Percentiles rank a stretch among this genome's conserved stretches.
Conservation (phyloP, 1,140 invertebrate genomes). For the Proales similis region DNA sequence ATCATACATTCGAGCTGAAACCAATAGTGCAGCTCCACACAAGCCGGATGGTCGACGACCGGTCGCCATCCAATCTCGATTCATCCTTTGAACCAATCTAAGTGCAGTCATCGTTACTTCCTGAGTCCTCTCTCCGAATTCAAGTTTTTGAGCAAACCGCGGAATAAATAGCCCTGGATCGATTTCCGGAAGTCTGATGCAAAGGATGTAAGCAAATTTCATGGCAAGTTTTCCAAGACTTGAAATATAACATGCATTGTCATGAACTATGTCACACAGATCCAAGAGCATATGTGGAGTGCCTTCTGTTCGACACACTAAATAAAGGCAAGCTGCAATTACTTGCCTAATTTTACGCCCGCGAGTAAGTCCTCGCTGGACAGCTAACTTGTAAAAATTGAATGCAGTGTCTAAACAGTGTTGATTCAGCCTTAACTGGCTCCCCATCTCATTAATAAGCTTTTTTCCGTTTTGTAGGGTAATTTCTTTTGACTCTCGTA, state of each 20-base stretch:
- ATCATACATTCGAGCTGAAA: constrained; percentile 83
- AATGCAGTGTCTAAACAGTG: constrained; percentile 23
- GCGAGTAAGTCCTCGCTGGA: constrained; percentile 67
- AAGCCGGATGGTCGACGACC: constrained; percentile 88
- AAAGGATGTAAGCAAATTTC: constrained; percentile 74
- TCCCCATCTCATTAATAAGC: constrained; percentile 33
- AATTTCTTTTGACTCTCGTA: constrained; percentile 25
- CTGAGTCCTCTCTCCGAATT: constrained; percentile 82
- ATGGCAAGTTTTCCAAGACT: constrained; percentile 47
- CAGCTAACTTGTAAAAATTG: constrained; percentile 87
- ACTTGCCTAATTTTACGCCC: constrained; percentile 83
- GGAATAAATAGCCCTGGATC: constrained; percentile 91
- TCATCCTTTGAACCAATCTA: constrained; percentile 89
- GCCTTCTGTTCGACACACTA: constrained; percentile 85
- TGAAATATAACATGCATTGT: constrained; percentile 40
- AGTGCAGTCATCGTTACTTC: constrained; percentile 89
- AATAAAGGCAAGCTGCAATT: constrained; percentile 92
- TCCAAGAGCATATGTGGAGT: constrained; percentile 93
- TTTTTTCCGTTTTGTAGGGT: constrained; percentile 21
- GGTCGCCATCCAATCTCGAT: constrained; percentile 90
- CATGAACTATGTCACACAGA: constrained; percentile 81
- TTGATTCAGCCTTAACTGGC: constrained; percentile 34
- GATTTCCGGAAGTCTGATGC: constrained; percentile 79
- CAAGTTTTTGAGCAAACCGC: constrained; percentile 83
- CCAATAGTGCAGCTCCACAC: constrained; percentile 87